Evolutionary conservation across 1,140 invertebrate genomes (phyloP).

Genomic region (Drosophila persimilis): DNA sequence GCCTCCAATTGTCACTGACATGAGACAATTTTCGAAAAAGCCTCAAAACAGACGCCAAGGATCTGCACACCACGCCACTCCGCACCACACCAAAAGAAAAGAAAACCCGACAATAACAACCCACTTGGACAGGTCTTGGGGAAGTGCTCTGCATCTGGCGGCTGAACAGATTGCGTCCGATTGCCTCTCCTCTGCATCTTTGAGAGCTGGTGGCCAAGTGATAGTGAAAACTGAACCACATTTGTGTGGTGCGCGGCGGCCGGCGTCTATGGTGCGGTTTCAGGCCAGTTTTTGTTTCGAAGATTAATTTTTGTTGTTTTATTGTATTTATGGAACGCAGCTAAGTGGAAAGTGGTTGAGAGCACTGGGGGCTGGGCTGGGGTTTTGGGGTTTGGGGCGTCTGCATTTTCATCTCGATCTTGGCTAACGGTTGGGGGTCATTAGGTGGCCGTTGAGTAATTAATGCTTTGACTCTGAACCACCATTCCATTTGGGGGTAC

Average conservation of each 20-base stretch:
- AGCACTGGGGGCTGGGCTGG: background rate
- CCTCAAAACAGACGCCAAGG: constrained; percentile 11
- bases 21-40: constrained; percentile 36
- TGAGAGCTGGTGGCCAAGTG: constrained; percentile 37
- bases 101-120: constrained; percentile 32
- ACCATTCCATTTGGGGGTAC: too few species aligned
- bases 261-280: constrained; percentile 6
- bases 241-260: constrained; percentile 8
- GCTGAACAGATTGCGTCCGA: too few species aligned
- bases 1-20: constrained; percentile 37
- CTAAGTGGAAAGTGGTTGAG: constrained; percentile 66
- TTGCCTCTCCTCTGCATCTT: too few species aligned
- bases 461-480: constrained; percentile 37
- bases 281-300: constrained; percentile 59
- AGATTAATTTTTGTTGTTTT: constrained; percentile 54
- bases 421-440: constrained; percentile 49
- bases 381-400: background rate
- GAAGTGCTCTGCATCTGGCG: constrained; percentile 54
- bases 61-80: background rate
- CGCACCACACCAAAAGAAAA: background rate
- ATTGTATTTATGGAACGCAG: constrained; percentile 69
- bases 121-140: constrained; percentile 24
- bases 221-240: constrained; percentile 73
- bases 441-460: constrained; percentile 43
- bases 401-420: constrained; percentile 38